Percentiles rank a stretch among this genome's conserved stretches.
These are phyloP conservation scores for Theristicus caerulescens DNA, from an alignment of 2,113 vertebrate genomes.

Conservation along the genomic window DNA sequence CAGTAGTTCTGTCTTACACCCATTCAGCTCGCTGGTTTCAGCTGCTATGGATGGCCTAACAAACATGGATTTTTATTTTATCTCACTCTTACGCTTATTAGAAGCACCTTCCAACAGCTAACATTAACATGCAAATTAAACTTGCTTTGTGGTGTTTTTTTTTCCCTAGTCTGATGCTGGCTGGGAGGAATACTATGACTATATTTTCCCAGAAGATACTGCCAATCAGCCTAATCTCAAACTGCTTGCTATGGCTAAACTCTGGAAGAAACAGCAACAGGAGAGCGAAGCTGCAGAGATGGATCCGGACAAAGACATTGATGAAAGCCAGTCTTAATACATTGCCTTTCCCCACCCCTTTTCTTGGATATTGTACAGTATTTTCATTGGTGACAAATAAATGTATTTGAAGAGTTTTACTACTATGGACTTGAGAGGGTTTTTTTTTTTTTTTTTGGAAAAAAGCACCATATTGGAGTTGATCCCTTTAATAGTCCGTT, in stretches of 20 bases:
- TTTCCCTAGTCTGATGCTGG: slow-evolving; percentile 89
- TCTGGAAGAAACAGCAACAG: slow-evolving; percentile 93
- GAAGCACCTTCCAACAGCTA: not conserved
- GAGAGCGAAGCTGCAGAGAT: slow-evolving; percentile 68
- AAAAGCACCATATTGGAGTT: not conserved
- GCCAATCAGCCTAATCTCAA: slow-evolving; percentile 99
- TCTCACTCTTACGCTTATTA: not conserved
- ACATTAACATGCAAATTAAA: not conserved
- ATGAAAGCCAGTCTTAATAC: slow-evolving; percentile 69
- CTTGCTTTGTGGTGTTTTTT: not conserved
- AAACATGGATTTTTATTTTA: not conserved
- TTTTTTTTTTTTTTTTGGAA: not conserved
- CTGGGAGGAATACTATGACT: slow-evolving; percentile 99
- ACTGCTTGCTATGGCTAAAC: slow-evolving; percentile 96
- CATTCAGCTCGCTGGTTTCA: not conserved
- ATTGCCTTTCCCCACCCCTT: not conserved
- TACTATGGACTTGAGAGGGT: not conserved
- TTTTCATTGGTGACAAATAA: slow-evolving; percentile 63
- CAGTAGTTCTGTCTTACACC: too few species aligned
- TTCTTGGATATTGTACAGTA: slow-evolving; percentile 44
- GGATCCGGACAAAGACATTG: slow-evolving; percentile 70
- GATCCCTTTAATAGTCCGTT: not conserved
- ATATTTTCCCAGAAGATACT: slow-evolving; percentile 97
- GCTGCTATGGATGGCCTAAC: not conserved
- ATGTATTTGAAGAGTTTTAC: slow-evolving; percentile 32